Evolutionary conservation across 1,140 invertebrate species (phyloP), one percentile per base, ranked within the genome.

Genomic region (Philopotamus ludificatus): DNA sequence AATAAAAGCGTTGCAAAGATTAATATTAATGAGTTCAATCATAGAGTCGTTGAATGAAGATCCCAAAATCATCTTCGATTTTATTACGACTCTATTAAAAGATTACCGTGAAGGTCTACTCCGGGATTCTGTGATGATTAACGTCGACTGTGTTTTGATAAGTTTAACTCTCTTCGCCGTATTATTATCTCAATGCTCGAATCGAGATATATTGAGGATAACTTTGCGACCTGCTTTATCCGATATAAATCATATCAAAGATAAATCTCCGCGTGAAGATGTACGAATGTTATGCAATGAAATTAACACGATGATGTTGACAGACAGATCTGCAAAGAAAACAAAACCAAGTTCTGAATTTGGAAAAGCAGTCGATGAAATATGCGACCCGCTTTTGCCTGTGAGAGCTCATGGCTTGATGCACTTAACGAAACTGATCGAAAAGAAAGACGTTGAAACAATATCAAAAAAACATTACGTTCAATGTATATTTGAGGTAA

Each of bases 371-470:
- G 71, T 93, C 15, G 73, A 81, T 44, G 86, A 93, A 79, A 75
- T 89, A 3, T 83, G 83, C 71, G 87, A 92, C 79, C 79, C 85
- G n/a, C 74, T 90, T 42, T 73, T 94, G n/a, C 92, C 92, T 4
- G 83, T 90, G 0, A 82, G 87, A 74, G 91, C 88, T 16, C 92
- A 95, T 80, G 93, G 87, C 7, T 74, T 94, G 18, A 85, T 93
- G 61, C 76, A 82, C 53, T 74, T 95, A 8, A 86, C 84, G 21
- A 89, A 86, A 79, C 76, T 95, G 3, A 81, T 96, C 22, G 82
- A 88, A 72, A 74, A 76, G 8, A 82, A 80, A 68, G 86, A 94
- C 79, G 49, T 76, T 18, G 83, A 85, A 67, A 81, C 86, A 15
- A 71, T 87, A 28, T 78, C 83, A 1, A 87, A 87, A 68, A 87